phyloP scores from a whole-genome alignment of 1,140 invertebrate genomes.

The Wiebesia pumilae region DNA sequence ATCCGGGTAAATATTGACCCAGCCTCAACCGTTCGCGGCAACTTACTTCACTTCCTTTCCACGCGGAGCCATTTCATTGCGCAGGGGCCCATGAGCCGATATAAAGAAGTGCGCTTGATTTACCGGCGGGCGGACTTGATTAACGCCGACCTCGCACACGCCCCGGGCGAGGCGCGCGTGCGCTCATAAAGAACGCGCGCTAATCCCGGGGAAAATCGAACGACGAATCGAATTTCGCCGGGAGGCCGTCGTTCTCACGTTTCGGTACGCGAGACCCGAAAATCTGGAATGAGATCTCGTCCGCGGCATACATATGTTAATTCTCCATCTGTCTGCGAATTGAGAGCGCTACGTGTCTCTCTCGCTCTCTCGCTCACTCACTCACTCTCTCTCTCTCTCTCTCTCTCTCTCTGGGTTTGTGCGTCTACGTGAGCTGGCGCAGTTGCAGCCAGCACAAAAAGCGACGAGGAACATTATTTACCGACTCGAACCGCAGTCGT shows the following conservation, averaged over 20 bases:
- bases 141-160: constrained; percentile 4
- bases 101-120: neutral
- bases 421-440: constrained; percentile 43
- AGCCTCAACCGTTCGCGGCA: neutral
- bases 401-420: neutral
- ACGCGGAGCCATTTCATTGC: neutral
- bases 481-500: constrained; percentile 29
- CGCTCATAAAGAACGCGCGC: neutral
- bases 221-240: constrained; percentile 61
- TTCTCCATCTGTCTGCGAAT: constrained; percentile 62
- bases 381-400: no score
- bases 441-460: constrained; percentile 44
- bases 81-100: no score
- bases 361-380: no score
- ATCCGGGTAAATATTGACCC: constrained; percentile 39
- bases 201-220: constrained; percentile 61
- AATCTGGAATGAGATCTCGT: constrained; percentile 63
- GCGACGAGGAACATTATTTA: constrained; percentile 57
- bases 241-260: constrained; percentile 61
- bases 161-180: neutral
- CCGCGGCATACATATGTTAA: constrained; percentile 65
- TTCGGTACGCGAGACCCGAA: constrained; percentile 59
- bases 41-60: neutral
- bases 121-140: constrained; percentile 27
- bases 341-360: no score